Conservation (phyloP, 1,140 invertebrate species). For the Odontomachus brunneus region DNA sequence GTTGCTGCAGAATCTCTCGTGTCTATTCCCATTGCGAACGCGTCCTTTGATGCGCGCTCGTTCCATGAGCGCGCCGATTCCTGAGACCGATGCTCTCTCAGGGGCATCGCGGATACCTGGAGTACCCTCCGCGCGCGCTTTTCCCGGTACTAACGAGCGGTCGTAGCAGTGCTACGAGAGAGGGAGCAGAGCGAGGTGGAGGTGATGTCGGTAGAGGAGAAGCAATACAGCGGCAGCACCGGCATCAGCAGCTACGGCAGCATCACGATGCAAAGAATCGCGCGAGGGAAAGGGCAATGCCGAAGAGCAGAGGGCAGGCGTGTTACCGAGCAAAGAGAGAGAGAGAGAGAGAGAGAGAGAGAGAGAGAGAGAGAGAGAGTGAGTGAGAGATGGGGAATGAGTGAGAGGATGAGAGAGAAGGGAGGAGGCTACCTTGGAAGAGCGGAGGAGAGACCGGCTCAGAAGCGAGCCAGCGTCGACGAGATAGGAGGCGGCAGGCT, state of each 20-base stretch:
- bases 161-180: background rate
- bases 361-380: background rate
- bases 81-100: conserved; percentile 27
- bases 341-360: conserved; percentile 49
- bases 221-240: conserved; percentile 44
- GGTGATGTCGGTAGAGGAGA: conserved; percentile 57
- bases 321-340: conserved; percentile 58
- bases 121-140: conserved; percentile 52
- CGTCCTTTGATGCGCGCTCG: conserved; percentile 40
- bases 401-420: conserved; percentile 20
- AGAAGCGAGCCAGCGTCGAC: conserved; percentile 75
- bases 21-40: conserved; percentile 46
- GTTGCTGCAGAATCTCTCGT: conserved; percentile 26
- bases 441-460: conserved; percentile 61
- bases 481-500: conserved; percentile 81
- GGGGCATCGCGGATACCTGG: background rate
- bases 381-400: background rate
- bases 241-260: conserved; percentile 53
- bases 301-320: conserved; percentile 74
- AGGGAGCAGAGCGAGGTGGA: background rate
- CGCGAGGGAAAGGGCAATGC: conserved; percentile 68
- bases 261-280: conserved; percentile 74
- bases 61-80: conserved; percentile 34
- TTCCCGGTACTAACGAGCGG: conserved; percentile 68
- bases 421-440: conserved; percentile 40